Evolutionary conservation across 2,888 invertebrate genomes (phyloP).

Genomic region (Epinotia ramella): DNA sequence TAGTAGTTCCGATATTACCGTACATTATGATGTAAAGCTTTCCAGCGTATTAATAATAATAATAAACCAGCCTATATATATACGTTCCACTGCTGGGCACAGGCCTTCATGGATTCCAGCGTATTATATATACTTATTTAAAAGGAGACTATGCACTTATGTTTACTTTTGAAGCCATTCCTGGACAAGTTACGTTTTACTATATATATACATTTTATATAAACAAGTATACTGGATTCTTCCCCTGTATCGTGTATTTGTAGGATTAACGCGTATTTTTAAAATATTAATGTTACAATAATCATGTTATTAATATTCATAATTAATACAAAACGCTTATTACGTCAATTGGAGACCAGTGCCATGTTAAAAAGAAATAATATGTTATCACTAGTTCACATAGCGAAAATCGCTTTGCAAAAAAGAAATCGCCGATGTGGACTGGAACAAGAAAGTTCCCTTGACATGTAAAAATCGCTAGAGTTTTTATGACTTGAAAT

Average conservation of each 20-base stretch:
- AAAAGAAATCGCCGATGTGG: background rate
- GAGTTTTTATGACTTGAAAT: background rate
- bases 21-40: background rate
- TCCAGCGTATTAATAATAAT: background rate
- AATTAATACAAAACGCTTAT: conserved; percentile 35
- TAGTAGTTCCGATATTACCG: background rate
- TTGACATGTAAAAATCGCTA: background rate
- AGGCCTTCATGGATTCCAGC: background rate
- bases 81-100: too few relatives aligned
- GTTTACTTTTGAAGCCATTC: background rate
- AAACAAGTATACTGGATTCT: conserved; percentile 33
- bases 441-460: too few relatives aligned
- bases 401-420: background rate
- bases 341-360: conserved; percentile 41
- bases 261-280: conserved; percentile 32
- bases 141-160: background rate
- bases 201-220: conserved; percentile 26
- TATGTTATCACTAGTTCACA: background rate
- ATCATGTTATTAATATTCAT: conserved; percentile 31
- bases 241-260: conserved; percentile 31
- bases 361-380: conserved; percentile 22
- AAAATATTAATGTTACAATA: conserved; percentile 26
- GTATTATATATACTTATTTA: background rate
- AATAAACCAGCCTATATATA: too few relatives aligned
- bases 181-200: conserved; percentile 3